Conservation (phyloP, 2,888 invertebrate species). For the Isotomurus palustris region DNA sequence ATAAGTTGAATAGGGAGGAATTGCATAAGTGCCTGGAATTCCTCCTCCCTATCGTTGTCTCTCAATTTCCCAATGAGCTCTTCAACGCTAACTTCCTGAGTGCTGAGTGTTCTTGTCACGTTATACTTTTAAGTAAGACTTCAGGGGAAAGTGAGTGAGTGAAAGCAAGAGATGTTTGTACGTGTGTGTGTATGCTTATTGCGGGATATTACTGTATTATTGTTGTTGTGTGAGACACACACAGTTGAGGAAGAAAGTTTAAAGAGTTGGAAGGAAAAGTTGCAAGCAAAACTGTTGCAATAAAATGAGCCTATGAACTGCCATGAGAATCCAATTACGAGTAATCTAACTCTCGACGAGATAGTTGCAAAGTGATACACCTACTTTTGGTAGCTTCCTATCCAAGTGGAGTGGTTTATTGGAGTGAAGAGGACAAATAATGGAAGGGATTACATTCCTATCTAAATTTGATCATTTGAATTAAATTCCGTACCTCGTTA, state of each 20-base stretch:
- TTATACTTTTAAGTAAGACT: neutral
- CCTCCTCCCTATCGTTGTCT: conserved; percentile 7
- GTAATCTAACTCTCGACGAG: too few species aligned
- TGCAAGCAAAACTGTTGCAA: conserved; percentile 5
- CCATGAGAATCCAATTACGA: conserved; percentile 6
- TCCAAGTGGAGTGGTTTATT: neutral
- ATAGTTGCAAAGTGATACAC: conserved; percentile 2
- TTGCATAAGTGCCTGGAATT: too few species aligned
- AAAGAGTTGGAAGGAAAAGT: neutral
- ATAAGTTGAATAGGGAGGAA: too few species aligned
- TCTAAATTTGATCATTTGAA: conserved; percentile 36
- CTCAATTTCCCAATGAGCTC: neutral
- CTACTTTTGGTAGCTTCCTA: neutral
- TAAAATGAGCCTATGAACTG: neutral
- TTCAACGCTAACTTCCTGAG: too few species aligned
- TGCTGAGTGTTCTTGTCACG: neutral
- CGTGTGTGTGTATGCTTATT: too few species aligned
- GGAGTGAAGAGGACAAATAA: conserved; percentile 7
- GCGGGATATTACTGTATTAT: too few species aligned
- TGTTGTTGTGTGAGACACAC: too few species aligned
- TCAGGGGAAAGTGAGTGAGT: neutral
- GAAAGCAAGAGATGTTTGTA: too few species aligned
- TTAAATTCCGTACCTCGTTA: conserved; percentile 20
- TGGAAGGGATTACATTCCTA: conserved; percentile 33
- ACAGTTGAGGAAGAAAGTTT: too few species aligned